Base-by-base conservation (phyloP, 2,113 vertebrate species). In the Thymallus thymallus region DNA sequence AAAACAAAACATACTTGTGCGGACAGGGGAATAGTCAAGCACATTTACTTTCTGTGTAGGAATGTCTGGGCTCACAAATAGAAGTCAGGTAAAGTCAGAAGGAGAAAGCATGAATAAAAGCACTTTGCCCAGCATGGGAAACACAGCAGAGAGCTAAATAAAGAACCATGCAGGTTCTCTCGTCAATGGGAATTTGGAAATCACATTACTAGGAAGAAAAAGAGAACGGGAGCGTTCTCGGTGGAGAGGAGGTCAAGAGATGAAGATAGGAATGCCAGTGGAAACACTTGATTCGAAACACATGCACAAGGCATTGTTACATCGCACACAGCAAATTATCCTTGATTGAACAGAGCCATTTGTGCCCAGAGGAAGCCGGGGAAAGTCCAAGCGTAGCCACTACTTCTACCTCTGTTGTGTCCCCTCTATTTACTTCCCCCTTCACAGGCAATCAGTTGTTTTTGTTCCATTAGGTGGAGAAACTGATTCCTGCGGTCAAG, bases 201-300 rank as follows among this genome's bases (percentile, higher is more conserved):
- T 41, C 35, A 41, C 35, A 41, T 41, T 41, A 41, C 35, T 41
- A 1, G 23, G 56, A 60, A 22, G n/a, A 60, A 16, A 60, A 60
- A 10, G 56, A 60, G 56, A 60, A 10, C 2, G 56, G 56, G 56
- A 60, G n/a, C 2, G 61, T 26, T 46, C 64, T 75, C 72, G 69
- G 69, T 72, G 68, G 74, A 68, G 67, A 76, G 75, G n/a, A 78
- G 68, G 77, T 62, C 12, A 61, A 87, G 79, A 86, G 88, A 91
- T 74, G 86, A 87, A 84, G 84, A 87, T 83, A 79, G 88, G 88
- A 87, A 86, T 82, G 87, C 89, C 26, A 46, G 88, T 90, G 88
- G 86, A 87, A 91, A 80, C 76, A 85, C 88, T 91, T 91, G 89
- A 91, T 77, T 79, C 83, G 76, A 88, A 91, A 91, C 86, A 90